Evolutionary conservation across 2,888 invertebrate species (phyloP).

Genomic region (Drosophila meridiana): DNA sequence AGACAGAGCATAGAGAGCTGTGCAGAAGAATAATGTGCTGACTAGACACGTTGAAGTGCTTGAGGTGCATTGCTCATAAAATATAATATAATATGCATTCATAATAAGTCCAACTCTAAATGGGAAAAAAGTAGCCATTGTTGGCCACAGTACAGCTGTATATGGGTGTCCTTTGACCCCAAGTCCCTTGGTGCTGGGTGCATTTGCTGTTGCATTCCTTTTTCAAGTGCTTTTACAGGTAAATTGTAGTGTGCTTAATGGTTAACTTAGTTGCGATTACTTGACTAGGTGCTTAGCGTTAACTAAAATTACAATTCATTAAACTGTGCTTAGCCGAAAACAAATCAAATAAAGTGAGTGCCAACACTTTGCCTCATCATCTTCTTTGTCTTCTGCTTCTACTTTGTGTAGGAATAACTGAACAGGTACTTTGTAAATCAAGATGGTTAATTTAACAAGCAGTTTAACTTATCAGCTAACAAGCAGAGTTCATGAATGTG

Average conservation of each 20-base stretch:
- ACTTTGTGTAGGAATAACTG: constrained; percentile 23
- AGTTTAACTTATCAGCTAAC: constrained; percentile 69
- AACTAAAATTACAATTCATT: constrained; percentile 60
- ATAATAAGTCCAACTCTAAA: constrained; percentile 15
- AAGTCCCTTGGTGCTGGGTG: constrained; percentile 37
- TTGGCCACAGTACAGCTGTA: neutral
- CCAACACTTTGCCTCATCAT: constrained; percentile 34
- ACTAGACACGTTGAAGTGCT: constrained; percentile 45
- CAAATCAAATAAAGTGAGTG: constrained; percentile 58
- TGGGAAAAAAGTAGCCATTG: constrained; percentile 4
- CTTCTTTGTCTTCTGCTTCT: neutral
- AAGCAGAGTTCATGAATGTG: constrained; percentile 52
- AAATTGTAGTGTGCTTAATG: constrained; percentile 47
- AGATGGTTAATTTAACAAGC: constrained; percentile 57
- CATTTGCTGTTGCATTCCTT: constrained; percentile 13
- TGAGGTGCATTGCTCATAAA: constrained; percentile 42
- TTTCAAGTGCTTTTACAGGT: constrained; percentile 35
- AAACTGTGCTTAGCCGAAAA: constrained; percentile 64
- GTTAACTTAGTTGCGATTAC: constrained; percentile 56
- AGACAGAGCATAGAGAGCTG: constrained; percentile 39
- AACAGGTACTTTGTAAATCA: constrained; percentile 49
- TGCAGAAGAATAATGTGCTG: constrained; percentile 40
- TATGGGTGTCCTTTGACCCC: constrained; percentile 1
- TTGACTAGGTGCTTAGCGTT: constrained; percentile 67
- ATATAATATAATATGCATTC: constrained; percentile 7